Percentiles rank a stretch among this genome's conserved stretches.
These are phyloP conservation scores for Dinocampus coccinellae DNA, from an alignment of 2,888 invertebrate genomes.

Conservation along the genomic window DNA sequence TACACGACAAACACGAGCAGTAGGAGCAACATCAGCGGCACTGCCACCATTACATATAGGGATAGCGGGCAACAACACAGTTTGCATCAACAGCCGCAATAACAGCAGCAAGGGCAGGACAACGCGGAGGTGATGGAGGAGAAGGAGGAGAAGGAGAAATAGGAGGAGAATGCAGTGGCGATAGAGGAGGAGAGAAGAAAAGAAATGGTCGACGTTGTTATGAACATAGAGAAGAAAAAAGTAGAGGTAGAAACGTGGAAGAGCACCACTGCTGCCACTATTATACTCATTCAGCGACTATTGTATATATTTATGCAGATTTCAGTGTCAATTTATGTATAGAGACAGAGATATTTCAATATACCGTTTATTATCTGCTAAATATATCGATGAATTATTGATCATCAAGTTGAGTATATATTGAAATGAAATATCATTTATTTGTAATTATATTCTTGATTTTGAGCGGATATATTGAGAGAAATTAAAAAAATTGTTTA, in stretches of 20 bases:
- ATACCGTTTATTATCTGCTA: no score
- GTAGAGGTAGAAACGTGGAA: background rate
- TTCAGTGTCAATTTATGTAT: constrained; percentile 11
- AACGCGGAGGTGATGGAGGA: background rate
- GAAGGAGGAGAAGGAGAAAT: constrained; percentile 24
- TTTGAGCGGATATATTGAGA: no score
- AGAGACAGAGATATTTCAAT: background rate
- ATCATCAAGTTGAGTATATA: no score
- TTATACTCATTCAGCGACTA: background rate
- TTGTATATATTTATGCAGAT: background rate
- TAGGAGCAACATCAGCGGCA: constrained; percentile 13
- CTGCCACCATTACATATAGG: constrained; percentile 26
- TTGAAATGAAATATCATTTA: no score
- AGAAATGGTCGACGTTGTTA: background rate
- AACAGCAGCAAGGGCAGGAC: background rate
- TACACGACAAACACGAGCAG: constrained; percentile 23
- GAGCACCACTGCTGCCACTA: constrained; percentile 25
- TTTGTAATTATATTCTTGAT: no score
- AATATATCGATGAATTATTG: no score
- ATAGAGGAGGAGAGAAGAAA: constrained; percentile 4
- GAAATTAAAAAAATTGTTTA: no score
- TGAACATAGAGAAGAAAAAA: constrained; percentile 1
- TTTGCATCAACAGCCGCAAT: background rate
- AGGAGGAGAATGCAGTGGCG: background rate
- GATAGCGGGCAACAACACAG: constrained; percentile 26